Evolutionary conservation across 2,113 vertebrate genomes (phyloP), one percentile per base, ranked within the genome.

Genomic region (Varanus komodoensis): DNA sequence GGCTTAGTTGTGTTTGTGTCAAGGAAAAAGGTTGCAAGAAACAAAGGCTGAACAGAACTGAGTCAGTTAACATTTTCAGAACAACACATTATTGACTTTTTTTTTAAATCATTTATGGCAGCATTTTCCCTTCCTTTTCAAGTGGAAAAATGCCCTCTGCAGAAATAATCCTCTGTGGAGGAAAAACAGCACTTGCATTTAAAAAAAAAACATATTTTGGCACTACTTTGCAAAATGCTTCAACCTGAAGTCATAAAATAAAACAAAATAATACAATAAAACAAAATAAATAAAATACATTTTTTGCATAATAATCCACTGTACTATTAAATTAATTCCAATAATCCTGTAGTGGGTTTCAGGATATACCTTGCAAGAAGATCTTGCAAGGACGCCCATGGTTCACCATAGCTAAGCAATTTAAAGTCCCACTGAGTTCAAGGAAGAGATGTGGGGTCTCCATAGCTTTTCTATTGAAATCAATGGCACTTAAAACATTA

Each of bases 1-100:
- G 73, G 9, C 69, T 89, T 88, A 87, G 15, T 8, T 84, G 0
- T 91, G 4, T 0, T 73, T 89, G 48, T 94, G 84, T 90, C 89
- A 74, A 64, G 38, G 32, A 61, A 90, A 90, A 87, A 81, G 89
- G 44, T 86, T 82, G 54, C 23, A 38, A 64, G 17, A 64, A 87
- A 32, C 3, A 84, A 89, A 86, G 89, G 74, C 1, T 29, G 67
- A 90, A 21, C 23, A 91, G 48, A 67, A 2, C 32, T 52, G 68
- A 52, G 68, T 84, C 71, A 84, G 1, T 21, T 84, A 89, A 29
- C 75, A 19, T 29, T 67, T 86, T 86, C 32, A 86, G 48, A 86
- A 90, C 38, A 80, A 32, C 4, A 54, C 5, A 27, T 0, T 27
- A 1, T 34, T 84, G 38, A 77, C 85, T 48, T 84, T 68, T 75